Evolutionary conservation across 2,888 invertebrate genomes (phyloP).

Genomic region (Papilio elwesi): DNA sequence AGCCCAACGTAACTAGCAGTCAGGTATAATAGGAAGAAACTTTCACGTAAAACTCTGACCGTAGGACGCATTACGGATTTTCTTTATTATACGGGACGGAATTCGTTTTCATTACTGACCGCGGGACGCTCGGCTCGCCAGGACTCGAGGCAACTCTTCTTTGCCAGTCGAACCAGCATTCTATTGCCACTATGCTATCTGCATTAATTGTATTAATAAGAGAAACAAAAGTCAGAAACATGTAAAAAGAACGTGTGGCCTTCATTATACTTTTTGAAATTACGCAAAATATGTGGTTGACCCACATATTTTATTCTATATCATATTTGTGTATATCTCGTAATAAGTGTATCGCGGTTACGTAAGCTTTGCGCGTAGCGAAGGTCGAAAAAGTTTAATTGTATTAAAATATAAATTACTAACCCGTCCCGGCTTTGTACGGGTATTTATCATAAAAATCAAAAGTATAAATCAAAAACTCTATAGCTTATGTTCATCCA

Average conservation of each 20-base stretch:
- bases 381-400: not conserved
- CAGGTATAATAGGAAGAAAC: too few relatives aligned
- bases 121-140: too few relatives aligned
- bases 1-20: too few relatives aligned
- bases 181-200: not conserved
- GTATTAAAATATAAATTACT: too few relatives aligned
- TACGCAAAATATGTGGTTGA: slow-evolving; percentile 23
- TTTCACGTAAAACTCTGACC: too few relatives aligned
- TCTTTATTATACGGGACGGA: too few relatives aligned
- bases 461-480: too few relatives aligned
- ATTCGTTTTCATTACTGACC: too few relatives aligned
- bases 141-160: too few relatives aligned
- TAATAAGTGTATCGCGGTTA: not conserved
- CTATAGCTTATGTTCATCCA: too few relatives aligned
- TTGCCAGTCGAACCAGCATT: not conserved
- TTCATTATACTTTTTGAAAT: slow-evolving; percentile 10
- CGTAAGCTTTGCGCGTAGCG: not conserved
- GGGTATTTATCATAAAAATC: not conserved
- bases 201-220: not conserved
- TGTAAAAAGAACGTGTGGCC: slow-evolving; percentile 13
- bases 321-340: not conserved
- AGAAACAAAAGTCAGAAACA: not conserved
- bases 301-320: slow-evolving; percentile 8
- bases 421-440: too few relatives aligned
- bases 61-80: too few relatives aligned